Percentiles rank a stretch among this genome's conserved stretches.
phyloP scores from a whole-genome alignment of 1,140 invertebrate genomes.

The Trichonephila clavipes region DNA sequence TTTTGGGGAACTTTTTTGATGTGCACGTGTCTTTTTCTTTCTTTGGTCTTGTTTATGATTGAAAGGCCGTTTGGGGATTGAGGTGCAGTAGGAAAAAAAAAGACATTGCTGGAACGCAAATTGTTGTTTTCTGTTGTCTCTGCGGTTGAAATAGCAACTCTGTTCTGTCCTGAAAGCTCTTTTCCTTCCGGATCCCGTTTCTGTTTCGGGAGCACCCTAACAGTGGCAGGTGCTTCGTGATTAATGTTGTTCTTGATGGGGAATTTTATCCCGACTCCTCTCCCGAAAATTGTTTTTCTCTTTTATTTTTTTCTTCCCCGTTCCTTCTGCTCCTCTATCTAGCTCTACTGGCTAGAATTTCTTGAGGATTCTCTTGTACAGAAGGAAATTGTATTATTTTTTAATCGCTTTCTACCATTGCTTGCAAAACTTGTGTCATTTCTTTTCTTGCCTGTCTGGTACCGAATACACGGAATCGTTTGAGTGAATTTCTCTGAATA shows the following conservation, averaged over 20 bases:
- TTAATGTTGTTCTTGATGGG: slow-evolving; percentile 55
- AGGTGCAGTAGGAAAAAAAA: slow-evolving; percentile 2
- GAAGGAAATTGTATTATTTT: background rate
- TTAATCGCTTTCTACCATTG: background rate
- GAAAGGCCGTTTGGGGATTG: slow-evolving; percentile 64
- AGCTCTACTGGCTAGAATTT: background rate
- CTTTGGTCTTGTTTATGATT: slow-evolving; percentile 64
- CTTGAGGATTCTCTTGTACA: background rate
- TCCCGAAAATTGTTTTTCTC: slow-evolving; percentile 13
- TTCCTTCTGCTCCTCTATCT: background rate
- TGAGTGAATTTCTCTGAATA: no score
- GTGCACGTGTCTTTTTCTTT: background rate
- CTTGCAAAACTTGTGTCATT: background rate
- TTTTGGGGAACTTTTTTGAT: slow-evolving; percentile 31
- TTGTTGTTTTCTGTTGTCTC: slow-evolving; percentile 56
- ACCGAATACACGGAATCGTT: no score
- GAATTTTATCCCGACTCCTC: slow-evolving; percentile 28
- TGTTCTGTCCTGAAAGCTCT: background rate
- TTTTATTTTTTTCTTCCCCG: background rate
- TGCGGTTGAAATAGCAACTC: background rate
- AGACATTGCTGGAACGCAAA: slow-evolving; percentile 32
- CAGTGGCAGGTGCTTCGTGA: slow-evolving; percentile 52
- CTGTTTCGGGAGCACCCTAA: background rate
- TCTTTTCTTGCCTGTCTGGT: background rate
- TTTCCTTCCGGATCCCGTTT: slow-evolving; percentile 14